Conservation (phyloP, 2,113 vertebrate species). For the Astur gentilis region DNA sequence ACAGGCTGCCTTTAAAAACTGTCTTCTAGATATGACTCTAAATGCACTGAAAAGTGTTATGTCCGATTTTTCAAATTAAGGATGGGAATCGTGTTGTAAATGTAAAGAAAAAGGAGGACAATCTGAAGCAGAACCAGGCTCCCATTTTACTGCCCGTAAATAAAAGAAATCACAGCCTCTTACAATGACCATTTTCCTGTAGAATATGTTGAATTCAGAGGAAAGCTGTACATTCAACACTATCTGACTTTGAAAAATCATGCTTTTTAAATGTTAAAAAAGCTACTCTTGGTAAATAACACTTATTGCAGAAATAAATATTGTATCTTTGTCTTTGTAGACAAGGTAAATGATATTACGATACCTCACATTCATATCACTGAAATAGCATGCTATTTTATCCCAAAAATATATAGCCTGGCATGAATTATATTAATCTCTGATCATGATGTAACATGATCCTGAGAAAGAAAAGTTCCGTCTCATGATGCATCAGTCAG, state of each 20-base stretch:
- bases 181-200: background rate
- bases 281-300: background rate
- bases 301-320: background rate
- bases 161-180: background rate
- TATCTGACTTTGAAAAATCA: background rate
- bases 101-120: background rate
- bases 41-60: background rate
- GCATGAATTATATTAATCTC: background rate
- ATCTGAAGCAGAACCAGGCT: background rate
- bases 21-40: background rate
- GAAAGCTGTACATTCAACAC: background rate
- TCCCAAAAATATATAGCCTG: background rate
- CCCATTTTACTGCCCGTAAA: background rate
- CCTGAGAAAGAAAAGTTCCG: background rate
- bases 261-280: background rate
- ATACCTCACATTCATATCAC: background rate
- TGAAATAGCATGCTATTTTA: background rate
- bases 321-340: background rate
- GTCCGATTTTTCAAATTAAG: background rate
- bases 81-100: background rate
- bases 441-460: background rate
- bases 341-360: background rate
- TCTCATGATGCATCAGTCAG: accelerated
- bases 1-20: background rate
- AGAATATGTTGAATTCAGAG: background rate